These are phyloP conservation scores for Actenoides hombroni DNA, from an alignment of 2,113 vertebrate genomes.

Conservation along the genomic window DNA sequence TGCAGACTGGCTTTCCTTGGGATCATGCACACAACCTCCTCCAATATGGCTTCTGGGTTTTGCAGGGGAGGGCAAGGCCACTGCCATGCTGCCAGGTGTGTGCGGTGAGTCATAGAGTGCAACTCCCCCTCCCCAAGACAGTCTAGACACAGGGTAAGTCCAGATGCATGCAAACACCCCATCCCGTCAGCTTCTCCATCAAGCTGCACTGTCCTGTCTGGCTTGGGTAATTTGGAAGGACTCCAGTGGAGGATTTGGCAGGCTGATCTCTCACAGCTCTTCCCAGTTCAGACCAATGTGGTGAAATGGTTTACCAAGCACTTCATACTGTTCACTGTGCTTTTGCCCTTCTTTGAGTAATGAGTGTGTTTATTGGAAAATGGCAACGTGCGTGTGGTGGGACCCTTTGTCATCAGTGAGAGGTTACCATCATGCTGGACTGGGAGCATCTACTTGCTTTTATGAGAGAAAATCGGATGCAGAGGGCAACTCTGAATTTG, in stretches of 20 bases:
- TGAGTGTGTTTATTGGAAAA: not conserved
- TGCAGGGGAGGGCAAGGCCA: not conserved
- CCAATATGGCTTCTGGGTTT: not conserved
- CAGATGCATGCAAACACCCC: not conserved
- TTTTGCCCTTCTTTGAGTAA: not conserved
- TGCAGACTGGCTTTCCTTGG: not conserved
- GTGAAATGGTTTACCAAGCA: constrained; percentile 14
- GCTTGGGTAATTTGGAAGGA: not conserved
- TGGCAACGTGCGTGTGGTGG: not conserved
- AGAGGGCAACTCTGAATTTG: not conserved
- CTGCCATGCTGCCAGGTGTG: not conserved
- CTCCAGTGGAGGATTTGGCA: not conserved
- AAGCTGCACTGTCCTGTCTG: not conserved
- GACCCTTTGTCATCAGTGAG: not conserved
- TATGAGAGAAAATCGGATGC: not conserved
- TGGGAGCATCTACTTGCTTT: not conserved
- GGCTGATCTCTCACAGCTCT: not conserved
- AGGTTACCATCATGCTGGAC: not conserved
- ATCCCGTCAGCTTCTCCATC: not conserved
- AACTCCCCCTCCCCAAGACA: not conserved
- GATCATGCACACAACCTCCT: not conserved
- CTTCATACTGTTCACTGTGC: not conserved
- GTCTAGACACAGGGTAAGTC: not conserved
- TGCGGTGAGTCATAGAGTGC: not conserved
- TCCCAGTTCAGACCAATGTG: constrained; percentile 16